Base-by-base conservation (phyloP, 2,888 invertebrate genomes). In the Agonopterix arenella region DNA sequence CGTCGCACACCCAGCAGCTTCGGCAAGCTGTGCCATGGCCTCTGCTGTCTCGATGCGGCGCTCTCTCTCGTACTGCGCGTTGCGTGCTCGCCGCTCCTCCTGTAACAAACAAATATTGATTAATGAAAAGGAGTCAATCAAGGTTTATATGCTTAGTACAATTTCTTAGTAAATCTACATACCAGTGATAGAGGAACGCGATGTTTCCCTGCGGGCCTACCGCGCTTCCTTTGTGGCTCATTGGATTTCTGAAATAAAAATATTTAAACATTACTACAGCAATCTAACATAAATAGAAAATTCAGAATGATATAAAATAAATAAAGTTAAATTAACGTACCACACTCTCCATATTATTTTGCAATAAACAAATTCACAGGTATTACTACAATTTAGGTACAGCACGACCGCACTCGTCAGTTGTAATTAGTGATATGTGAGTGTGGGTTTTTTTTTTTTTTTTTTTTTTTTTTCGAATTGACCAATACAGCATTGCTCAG, bases 1-100 rank as follows among this genome's bases (percentile, higher is more conserved):
- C n/a, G 38, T 2, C 38, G 9, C 38, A 38, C 38, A 38, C 2
- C 65, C 54, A 0, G 61, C 59, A 10, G 69, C 73, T 45, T 61
- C 59, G 0, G 71, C 68, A 0, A 80, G 51, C 4, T 70, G 55
- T 0, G 55, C 45, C 59, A 72, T 66, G 0, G 70, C 73, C 13
- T 68, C 65, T 2, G 77, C 64, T 1, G 61, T 64, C 44, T 73
- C 73, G 16, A 60, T 56, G 8, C 79, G 64, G 9, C 77, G 62
- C 56, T 75, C 73, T 37, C 70, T 63, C 50, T 78, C 78, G 43
- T 78, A 80, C 4, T 61, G 67, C 0, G 78, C 73, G 36, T 78
- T 80, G 8, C 78, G 68, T 1, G 74, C 73, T 2, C 76, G 70
- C 1, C 70, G 55, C 48, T 80, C 71, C 37, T 64, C 68, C 78